Conservation (phyloP, 2,888 invertebrate species). For the Xestia rhomboidea region DNA sequence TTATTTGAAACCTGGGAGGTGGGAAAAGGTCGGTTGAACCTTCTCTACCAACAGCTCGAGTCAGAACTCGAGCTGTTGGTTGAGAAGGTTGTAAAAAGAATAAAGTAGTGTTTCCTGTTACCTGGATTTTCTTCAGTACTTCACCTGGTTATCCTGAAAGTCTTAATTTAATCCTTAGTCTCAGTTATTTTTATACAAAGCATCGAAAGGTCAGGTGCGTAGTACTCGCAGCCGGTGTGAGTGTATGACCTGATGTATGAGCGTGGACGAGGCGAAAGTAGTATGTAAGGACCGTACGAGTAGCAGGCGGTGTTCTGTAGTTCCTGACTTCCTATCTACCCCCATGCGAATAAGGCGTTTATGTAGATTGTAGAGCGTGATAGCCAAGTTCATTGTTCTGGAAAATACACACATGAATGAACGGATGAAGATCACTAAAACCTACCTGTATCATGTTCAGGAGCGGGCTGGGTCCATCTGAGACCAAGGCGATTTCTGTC, state of each 20-base stretch:
- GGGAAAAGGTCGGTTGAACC: too few relatives aligned
- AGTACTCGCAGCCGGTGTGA: background rate
- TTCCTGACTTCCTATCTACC: background rate
- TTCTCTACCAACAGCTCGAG: too few relatives aligned
- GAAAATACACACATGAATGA: too few relatives aligned
- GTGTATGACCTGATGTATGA: background rate
- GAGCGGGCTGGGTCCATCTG: slow-evolving; percentile 64
- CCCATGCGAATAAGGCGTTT: background rate
- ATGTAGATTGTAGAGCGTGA: background rate
- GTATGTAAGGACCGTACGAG: background rate
- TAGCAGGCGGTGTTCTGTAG: background rate
- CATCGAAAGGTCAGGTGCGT: background rate
- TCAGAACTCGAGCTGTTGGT: too few relatives aligned
- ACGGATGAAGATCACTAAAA: background rate
- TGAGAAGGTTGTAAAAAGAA: too few relatives aligned
- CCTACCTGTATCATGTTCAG: slow-evolving; percentile 67
- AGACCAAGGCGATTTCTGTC: slow-evolving; percentile 58
- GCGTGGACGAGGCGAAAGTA: background rate
- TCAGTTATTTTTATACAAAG: too few relatives aligned
- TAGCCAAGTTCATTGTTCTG: too few relatives aligned
- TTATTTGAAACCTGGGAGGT: too few relatives aligned
- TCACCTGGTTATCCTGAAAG: too few relatives aligned
- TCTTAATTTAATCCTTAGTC: too few relatives aligned
- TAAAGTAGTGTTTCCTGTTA: too few relatives aligned
- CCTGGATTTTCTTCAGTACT: too few relatives aligned